Conservation (phyloP, 2,797 vertebrate species). For the Pangasius macronema region DNA sequence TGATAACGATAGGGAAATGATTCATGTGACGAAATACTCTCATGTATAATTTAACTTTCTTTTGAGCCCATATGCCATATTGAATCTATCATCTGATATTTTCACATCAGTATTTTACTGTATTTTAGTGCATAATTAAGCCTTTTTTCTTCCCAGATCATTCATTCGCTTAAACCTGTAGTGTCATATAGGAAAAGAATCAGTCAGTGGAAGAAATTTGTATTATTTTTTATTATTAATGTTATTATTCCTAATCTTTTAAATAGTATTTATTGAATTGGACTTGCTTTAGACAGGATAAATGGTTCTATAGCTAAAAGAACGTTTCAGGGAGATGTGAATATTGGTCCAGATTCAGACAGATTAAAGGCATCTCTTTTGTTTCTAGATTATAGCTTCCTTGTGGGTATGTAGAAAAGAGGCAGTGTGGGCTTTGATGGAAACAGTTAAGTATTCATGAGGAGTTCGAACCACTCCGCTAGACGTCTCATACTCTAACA, state of each 20-base stretch:
- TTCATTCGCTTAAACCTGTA: constrained; percentile 1
- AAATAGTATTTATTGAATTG: constrained; percentile 34
- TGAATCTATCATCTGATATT: constrained; percentile 39
- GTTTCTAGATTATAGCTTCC: constrained; percentile 18
- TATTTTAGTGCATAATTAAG: constrained; percentile 18
- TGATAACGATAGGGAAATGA: constrained; percentile 37
- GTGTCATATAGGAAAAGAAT: constrained; percentile 3
- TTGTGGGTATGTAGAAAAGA: constrained; percentile 10
- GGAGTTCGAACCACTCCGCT: background rate
- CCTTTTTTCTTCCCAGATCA: background rate
- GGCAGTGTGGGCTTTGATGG: constrained; percentile 5
- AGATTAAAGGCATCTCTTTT: background rate
- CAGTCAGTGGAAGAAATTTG: background rate
- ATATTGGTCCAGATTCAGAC: constrained; percentile 15
- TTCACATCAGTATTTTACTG: constrained; percentile 20
- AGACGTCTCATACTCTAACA: background rate
- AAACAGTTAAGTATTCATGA: constrained; percentile 24
- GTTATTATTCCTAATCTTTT: constrained; percentile 20
- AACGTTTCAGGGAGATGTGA: constrained; percentile 16
- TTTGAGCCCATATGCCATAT: constrained; percentile 23
- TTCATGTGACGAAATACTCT: constrained; percentile 25
- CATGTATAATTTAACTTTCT: constrained; percentile 38
- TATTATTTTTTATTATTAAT: constrained; percentile 23
- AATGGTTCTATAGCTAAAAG: background rate
- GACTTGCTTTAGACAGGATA: background rate